A percentile compares a stretch with the other conserved stretches of the same genome.
Evolutionary conservation across 2,113 vertebrate genomes (phyloP).

Genomic region (Mugil cephalus): DNA sequence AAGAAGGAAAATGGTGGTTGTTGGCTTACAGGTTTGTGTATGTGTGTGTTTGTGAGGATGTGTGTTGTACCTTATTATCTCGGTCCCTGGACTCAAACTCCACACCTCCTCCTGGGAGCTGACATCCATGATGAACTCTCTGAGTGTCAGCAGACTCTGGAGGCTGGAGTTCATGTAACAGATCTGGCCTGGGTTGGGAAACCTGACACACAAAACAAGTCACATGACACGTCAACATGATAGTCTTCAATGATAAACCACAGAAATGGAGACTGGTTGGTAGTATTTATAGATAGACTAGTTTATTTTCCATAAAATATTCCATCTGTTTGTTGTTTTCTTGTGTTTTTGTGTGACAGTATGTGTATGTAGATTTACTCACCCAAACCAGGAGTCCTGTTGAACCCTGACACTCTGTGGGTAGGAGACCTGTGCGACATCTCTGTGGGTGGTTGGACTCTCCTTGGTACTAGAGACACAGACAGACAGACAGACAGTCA

Average conservation of each 20-base stretch:
- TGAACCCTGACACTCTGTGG: no score
- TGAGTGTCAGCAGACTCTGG: slow-evolving; percentile 6
- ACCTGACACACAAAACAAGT: not conserved
- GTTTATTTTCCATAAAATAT: not conserved
- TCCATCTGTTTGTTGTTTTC: no score
- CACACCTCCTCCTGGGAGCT: slow-evolving; percentile 13
- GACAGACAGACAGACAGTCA: no score
- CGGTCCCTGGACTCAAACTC: not conserved
- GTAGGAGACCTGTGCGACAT: no score
- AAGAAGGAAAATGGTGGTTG: not conserved
- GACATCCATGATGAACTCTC: slow-evolving; percentile 2
- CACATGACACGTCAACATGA: not conserved
- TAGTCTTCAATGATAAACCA: not conserved
- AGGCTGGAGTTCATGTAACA: slow-evolving; percentile 7
- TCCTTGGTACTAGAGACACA: no score
- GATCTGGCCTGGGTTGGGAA: not conserved
- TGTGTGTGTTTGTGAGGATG: not conserved
- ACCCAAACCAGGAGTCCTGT: no score
- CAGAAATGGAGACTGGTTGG: no score
- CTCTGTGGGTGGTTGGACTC: no score
- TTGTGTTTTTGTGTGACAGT: no score
- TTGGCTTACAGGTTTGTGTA: not conserved
- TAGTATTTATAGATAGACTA: no score
- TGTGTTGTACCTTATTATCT: not conserved
- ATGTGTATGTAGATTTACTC: no score